Percentiles rank a stretch among this genome's conserved stretches.
phyloP scores from a whole-genome alignment of 2,888 invertebrate species.

The Amorpha juglandis region DNA sequence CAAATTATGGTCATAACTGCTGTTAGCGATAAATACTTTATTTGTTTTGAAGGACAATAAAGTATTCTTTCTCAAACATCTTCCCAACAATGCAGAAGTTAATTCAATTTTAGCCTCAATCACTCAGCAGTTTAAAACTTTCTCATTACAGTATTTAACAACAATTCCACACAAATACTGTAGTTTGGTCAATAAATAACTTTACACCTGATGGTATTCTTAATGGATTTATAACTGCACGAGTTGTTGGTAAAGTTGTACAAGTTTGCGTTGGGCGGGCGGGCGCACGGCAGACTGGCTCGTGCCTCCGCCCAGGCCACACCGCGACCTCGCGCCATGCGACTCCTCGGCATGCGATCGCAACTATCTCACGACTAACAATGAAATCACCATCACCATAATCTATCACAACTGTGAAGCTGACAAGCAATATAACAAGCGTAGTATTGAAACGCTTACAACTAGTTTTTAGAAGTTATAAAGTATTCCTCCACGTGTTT shows the following conservation, averaged over 20 bases:
- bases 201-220: conserved; percentile 11
- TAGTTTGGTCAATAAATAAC: neutral
- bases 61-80: too few relatives aligned
- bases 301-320: conserved; percentile 60
- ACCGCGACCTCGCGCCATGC: conserved; percentile 51
- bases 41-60: too few relatives aligned
- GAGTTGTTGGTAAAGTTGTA: conserved; percentile 27
- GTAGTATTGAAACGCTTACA: conserved; percentile 47
- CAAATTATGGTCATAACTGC: too few relatives aligned
- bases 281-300: conserved; percentile 58
- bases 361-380: conserved; percentile 41
- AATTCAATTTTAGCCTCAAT: neutral
- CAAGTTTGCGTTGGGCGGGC: conserved; percentile 25
- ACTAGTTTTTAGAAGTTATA: conserved; percentile 46
- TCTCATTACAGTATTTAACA: neutral
- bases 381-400: conserved; percentile 33
- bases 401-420: conserved; percentile 45
- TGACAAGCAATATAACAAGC: conserved; percentile 47
- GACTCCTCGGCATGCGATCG: conserved; percentile 47
- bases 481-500: conserved; percentile 43
- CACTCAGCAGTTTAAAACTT: neutral
- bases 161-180: neutral
- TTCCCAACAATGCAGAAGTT: too few relatives aligned
- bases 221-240: conserved; percentile 17
- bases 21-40: too few relatives aligned